Conservation (phyloP, 2,797 vertebrate genomes). For the Oreonectes daqikongensis region DNA sequence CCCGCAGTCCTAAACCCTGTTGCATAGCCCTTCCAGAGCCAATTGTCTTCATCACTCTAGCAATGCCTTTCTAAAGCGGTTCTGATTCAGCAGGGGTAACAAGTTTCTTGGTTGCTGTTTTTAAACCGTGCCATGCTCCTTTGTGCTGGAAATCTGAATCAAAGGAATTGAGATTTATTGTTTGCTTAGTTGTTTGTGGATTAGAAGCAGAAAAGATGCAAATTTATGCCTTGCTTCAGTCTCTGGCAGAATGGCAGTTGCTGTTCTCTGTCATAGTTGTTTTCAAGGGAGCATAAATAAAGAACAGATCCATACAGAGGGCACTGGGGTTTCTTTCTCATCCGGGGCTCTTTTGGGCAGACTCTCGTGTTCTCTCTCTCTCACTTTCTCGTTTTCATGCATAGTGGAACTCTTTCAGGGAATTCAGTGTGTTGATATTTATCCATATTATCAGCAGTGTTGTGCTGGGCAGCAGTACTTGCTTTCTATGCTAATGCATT, state of each 20-base stretch:
- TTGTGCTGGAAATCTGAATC: constrained; percentile 8
- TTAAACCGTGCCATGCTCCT: constrained; percentile 22
- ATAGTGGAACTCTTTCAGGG: neutral
- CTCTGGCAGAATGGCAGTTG: constrained; percentile 14
- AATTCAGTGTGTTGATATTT: constrained; percentile 25
- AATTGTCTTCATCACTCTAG: constrained; percentile 36
- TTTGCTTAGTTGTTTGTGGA: constrained; percentile 19
- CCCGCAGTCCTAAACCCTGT: constrained; percentile 40
- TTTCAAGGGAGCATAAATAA: constrained; percentile 5
- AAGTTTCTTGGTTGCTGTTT: constrained; percentile 9
- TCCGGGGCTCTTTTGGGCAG: neutral
- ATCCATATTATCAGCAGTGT: neutral
- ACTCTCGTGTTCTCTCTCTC: neutral
- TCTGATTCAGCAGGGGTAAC: constrained; percentile 6
- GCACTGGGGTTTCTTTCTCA: constrained; percentile 8
- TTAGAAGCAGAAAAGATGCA: constrained; percentile 14
- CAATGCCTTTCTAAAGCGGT: constrained; percentile 1
- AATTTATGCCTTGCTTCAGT: constrained; percentile 26
- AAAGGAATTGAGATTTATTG: constrained; percentile 20
- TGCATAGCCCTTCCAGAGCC: constrained; percentile 46
- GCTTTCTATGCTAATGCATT: constrained; percentile 8
- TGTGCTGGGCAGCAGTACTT: constrained; percentile 22
- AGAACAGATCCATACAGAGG: constrained; percentile 7
- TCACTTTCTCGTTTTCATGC: neutral
- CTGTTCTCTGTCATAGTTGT: constrained; percentile 9